Evolutionary conservation across 2,888 invertebrate genomes (phyloP), one percentile per base, ranked within the genome.

Genomic region (Slavum lentiscoides): DNA sequence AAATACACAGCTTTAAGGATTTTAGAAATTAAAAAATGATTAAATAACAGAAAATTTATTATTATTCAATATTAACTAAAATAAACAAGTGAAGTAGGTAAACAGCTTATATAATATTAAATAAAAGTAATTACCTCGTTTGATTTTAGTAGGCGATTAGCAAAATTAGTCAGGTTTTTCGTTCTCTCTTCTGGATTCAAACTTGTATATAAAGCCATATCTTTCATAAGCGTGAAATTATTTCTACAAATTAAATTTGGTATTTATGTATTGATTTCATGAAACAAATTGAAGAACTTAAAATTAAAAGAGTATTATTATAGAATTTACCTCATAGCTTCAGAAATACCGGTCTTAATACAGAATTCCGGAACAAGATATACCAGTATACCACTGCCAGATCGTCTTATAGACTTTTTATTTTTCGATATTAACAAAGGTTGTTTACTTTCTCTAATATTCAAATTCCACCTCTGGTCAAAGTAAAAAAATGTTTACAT

Each of bases 341-440:
- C 93, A 0, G 91, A 91, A 0, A 95, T 86, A 0, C 96, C 97
- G 0, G 97, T 97, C 85, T 94, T 90, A 0, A 92, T 89, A 84
- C 95, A 94, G 68, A 97, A 86, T 87, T 96, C 95, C 0, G 97
- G 97, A 13, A 97, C 88, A 5, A 97, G 88, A 85, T 90, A 90
- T 11, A 96, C 90, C 0, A 90, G 86, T 82, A 93, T 91, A 86
- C 90, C 88, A 0, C 93, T 93, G 75, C 93, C 90, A 21, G 92
- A 89, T 84, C 95, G 94, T 59, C 90, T 90, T 11, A 74, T 67
- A 90, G 88, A 74, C 37, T 55, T 75, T 83, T 91, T 92, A 0
- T 91, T 88, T 4, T 90, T 89, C 0, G 93, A 92, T 0, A 96
- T 88, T 72, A 98, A 86, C 85, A 98, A 85, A 0, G 97, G 97